A percentile compares a stretch with the other conserved stretches of the same genome.
These are phyloP conservation scores for Pygocentrus nattereri DNA, from an alignment of 2,797 vertebrate genomes.

Conservation along the genomic window DNA sequence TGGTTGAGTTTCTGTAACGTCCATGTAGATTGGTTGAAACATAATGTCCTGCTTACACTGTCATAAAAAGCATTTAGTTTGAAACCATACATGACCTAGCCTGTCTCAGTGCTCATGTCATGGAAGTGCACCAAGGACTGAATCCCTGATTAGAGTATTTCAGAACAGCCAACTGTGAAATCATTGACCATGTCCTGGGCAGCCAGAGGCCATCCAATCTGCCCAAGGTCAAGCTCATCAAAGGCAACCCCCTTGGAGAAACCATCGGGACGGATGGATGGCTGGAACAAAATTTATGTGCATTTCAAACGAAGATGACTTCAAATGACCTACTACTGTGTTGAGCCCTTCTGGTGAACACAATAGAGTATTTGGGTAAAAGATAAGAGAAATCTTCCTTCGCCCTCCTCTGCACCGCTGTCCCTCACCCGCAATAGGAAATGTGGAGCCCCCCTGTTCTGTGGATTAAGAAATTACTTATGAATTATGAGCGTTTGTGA, in stretches of 20 bases:
- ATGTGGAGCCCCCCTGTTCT: constrained; percentile 30
- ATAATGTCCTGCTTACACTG: neutral
- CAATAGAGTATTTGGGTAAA: constrained; percentile 45
- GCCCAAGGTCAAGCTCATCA: constrained; percentile 35
- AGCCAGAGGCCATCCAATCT: constrained; percentile 2
- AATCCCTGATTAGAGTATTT: neutral
- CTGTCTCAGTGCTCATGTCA: neutral
- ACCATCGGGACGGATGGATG: neutral
- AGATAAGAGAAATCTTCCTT: constrained; percentile 60
- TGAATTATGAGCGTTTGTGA: constrained; percentile 53
- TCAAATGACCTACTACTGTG: constrained; percentile 20
- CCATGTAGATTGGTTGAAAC: neutral
- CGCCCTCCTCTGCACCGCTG: neutral
- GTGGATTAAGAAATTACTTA: constrained; percentile 53
- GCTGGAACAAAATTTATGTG: constrained; percentile 21
- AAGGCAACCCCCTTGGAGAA: neutral
- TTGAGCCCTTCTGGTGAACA: constrained; percentile 12
- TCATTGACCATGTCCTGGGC: neutral
- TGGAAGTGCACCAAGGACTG: neutral
- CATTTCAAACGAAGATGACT: constrained; percentile 19
- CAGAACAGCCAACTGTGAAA: neutral
- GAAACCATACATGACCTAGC: neutral
- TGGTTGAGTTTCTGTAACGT: neutral
- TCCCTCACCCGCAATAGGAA: constrained; percentile 39
- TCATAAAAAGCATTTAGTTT: neutral